These are phyloP conservation scores for Hafferia zeledoni DNA, from an alignment of 2,797 vertebrate genomes.

Conservation along the genomic window DNA sequence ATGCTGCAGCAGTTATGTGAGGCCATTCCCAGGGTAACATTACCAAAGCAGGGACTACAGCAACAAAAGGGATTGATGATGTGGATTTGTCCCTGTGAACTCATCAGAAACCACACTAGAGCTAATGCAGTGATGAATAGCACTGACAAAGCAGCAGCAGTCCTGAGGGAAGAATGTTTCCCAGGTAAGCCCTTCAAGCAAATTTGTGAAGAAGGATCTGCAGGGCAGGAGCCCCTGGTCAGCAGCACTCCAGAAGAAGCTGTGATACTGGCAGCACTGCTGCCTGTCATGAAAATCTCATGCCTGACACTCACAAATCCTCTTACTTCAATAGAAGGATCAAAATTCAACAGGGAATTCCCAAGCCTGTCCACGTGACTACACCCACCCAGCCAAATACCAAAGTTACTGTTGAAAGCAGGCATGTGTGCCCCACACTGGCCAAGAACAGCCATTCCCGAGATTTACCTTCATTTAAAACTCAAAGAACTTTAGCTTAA, in stretches of 20 bases:
- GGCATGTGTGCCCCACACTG: rapidly evolving
- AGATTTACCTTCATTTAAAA: neutral
- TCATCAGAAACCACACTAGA: neutral
- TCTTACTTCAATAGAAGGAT: neutral
- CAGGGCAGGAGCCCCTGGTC: neutral
- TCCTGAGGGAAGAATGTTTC: neutral
- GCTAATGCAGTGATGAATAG: neutral
- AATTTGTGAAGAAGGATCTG: neutral
- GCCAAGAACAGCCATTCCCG: neutral
- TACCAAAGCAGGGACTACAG: neutral
- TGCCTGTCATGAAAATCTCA: neutral
- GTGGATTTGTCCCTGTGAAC: rapidly evolving
- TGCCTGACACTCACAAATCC: neutral
- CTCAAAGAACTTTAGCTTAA: neutral
- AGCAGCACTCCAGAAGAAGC: neutral
- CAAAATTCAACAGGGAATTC: neutral
- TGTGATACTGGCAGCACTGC: rapidly evolving
- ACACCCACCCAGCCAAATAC: neutral
- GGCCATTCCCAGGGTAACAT: neutral
- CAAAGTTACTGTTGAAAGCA: neutral
- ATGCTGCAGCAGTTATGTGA: neutral
- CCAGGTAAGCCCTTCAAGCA: neutral
- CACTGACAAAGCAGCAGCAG: neutral
- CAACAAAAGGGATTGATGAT: neutral
- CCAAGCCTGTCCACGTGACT: rapidly evolving